phyloP scores from a whole-genome alignment of 1,140 invertebrate genomes.

The Popillia japonica region DNA sequence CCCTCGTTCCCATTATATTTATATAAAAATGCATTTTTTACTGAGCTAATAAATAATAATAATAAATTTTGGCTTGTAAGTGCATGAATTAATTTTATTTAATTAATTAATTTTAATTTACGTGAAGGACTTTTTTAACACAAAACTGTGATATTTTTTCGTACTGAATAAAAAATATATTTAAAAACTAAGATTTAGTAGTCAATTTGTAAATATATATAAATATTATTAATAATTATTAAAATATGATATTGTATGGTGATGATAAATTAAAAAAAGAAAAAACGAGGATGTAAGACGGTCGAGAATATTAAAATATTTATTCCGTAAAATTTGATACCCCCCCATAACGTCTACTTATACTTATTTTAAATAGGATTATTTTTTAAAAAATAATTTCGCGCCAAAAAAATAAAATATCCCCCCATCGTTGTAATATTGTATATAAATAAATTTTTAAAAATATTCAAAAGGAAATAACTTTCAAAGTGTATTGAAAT shows the following conservation, averaged over 20 bases:
- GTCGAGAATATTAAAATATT: background rate
- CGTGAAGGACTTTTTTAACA: constrained; percentile 18
- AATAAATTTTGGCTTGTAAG: background rate
- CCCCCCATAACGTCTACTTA: no score
- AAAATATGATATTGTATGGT: constrained; percentile 9
- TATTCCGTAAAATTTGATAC: no score
- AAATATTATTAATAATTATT: constrained; percentile 21
- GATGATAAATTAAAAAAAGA: background rate
- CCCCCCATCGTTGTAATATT: constrained; percentile 4
- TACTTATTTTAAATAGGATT: background rate
- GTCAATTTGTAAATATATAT: constrained; percentile 35
- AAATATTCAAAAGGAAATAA: constrained; percentile 15
- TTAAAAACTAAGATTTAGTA: constrained; percentile 33
- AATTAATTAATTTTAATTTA: background rate
- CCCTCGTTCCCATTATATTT: background rate
- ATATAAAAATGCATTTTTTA: background rate
- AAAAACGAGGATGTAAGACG: background rate
- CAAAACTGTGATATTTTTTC: constrained; percentile 35
- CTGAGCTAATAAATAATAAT: background rate
- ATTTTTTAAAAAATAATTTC: background rate
- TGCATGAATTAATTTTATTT: background rate
- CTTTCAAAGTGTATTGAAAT: constrained; percentile 20
- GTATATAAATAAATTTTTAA: constrained; percentile 21
- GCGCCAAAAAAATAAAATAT: background rate
- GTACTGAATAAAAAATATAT: constrained; percentile 27